Evolutionary conservation across 23 tunicate genomes (phyloP).

Genomic region (Clavelina lepadiformis): DNA sequence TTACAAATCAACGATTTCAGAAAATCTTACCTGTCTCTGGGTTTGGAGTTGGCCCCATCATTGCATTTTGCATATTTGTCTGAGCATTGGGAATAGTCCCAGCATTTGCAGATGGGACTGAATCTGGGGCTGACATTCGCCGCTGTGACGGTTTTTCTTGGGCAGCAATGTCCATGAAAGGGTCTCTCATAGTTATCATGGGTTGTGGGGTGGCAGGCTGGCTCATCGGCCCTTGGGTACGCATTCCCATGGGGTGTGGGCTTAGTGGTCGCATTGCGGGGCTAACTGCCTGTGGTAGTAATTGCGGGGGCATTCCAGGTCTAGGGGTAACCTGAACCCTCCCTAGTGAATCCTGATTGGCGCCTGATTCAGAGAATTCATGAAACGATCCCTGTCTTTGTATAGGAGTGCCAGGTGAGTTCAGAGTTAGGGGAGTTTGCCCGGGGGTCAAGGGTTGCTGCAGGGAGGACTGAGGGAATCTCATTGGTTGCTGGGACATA

Average conservation of each 20-base stretch:
- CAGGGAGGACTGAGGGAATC: constrained; percentile 20
- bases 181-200: constrained; percentile 13
- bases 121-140: constrained; percentile 1
- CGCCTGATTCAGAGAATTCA: neutral
- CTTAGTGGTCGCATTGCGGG: constrained; percentile 19
- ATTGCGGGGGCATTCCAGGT: constrained; percentile 44
- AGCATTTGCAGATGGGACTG: too few relatives aligned
- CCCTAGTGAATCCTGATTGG: neutral
- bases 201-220: constrained; percentile 32
- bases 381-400: constrained; percentile 30
- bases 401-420: constrained; percentile 6
- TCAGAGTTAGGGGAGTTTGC: neutral
- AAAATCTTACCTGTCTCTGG: too few relatives aligned
- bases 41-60: too few relatives aligned
- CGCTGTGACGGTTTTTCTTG: constrained; percentile 15
- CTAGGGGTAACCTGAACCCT: constrained; percentile 19
- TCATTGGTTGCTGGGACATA: constrained; percentile 7
- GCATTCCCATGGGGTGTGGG: constrained; percentile 23
- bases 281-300: constrained; percentile 32
- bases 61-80: too few relatives aligned
- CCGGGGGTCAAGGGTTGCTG: constrained; percentile 3
- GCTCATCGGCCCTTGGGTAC: constrained; percentile 2
- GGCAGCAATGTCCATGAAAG: constrained; percentile 19
- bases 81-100: too few relatives aligned
- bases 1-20: too few relatives aligned